phyloP scores from a whole-genome alignment of 2,113 vertebrate genomes.

The Origma solitaria region DNA sequence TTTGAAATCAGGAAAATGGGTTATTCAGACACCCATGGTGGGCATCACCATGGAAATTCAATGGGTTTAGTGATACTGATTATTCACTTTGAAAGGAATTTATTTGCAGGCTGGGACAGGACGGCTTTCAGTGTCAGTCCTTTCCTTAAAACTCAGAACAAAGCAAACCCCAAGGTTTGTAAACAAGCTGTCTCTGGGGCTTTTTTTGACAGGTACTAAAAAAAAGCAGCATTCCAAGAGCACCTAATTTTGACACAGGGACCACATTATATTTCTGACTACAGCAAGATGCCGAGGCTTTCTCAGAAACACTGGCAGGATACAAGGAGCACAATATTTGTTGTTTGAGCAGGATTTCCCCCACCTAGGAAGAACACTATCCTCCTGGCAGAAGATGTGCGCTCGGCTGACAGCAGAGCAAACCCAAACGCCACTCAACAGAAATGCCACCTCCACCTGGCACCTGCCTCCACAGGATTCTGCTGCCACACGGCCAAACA shows the following conservation, averaged over 20 bases:
- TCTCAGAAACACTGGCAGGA: background rate
- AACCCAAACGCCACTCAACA: background rate
- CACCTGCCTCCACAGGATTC: background rate
- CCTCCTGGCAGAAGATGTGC: background rate
- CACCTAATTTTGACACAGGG: background rate
- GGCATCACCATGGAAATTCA: background rate
- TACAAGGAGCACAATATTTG: background rate
- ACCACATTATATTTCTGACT: background rate
- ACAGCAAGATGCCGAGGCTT: background rate
- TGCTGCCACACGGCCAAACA: background rate
- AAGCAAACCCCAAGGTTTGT: background rate
- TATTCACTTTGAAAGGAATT: background rate
- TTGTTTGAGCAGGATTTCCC: background rate
- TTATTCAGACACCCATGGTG: rapidly evolving
- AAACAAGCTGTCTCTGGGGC: background rate
- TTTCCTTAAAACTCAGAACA: background rate
- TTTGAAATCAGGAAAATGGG: background rate
- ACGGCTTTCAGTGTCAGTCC: background rate
- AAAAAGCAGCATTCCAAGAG: background rate
- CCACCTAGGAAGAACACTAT: background rate
- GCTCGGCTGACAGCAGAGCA: background rate
- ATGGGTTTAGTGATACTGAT: background rate
- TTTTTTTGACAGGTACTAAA: rapidly evolving
- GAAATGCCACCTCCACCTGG: background rate
- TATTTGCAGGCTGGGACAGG: background rate